Conservation (phyloP, 2,888 invertebrate species). For the Sminthurides aquaticus region DNA sequence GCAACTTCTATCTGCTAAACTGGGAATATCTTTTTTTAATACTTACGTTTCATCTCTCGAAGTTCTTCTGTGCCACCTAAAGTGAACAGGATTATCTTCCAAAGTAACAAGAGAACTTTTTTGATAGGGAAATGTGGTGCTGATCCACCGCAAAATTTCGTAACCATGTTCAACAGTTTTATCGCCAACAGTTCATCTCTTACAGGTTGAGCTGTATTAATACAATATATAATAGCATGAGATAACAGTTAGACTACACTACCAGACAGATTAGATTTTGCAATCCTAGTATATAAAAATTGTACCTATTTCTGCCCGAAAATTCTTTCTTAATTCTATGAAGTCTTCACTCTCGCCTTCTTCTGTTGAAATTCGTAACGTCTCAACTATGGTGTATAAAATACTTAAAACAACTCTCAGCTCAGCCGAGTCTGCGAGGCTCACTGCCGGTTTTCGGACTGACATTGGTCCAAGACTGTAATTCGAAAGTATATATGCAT, state of each 20-base stretch:
- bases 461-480: conserved; percentile 53
- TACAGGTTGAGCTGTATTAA: conserved; percentile 50
- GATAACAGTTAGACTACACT: background rate
- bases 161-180: conserved; percentile 90
- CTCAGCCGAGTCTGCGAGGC: conserved; percentile 83
- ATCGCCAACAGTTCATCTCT: conserved; percentile 80
- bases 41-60: conserved; percentile 62
- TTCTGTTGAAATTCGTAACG: conserved; percentile 57
- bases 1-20: too few species aligned
- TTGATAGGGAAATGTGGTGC: conserved; percentile 98
- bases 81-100: conserved; percentile 89
- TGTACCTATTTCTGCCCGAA: conserved; percentile 55
- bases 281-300: background rate
- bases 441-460: conserved; percentile 68
- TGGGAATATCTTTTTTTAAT: background rate
- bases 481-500: background rate
- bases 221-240: too few species aligned
- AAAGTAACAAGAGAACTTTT: conserved; percentile 85
- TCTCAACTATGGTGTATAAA: conserved; percentile 90
- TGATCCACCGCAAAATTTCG: conserved; percentile 88
- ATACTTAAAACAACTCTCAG: conserved; percentile 86
- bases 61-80: conserved; percentile 84
- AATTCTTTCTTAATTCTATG: conserved; percentile 51
- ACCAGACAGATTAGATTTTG: background rate
- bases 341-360: conserved; percentile 45